Percentiles rank a stretch among this genome's conserved stretches.
phyloP scores from a whole-genome alignment of 1,140 invertebrate species.

The Drosophila pectinifera region DNA sequence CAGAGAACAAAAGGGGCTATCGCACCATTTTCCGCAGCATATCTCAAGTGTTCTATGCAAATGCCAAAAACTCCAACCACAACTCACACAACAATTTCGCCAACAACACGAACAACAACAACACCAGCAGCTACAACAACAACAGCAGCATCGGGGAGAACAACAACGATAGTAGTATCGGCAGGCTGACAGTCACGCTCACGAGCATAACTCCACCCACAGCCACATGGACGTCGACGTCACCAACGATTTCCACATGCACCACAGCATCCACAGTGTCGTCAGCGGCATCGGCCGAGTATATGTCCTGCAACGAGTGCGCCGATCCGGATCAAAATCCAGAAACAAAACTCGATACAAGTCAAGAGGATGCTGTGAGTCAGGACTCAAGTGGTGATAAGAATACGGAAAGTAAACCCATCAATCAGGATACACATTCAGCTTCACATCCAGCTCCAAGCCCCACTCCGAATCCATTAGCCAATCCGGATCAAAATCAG shows the following conservation, averaged over 20 bases:
- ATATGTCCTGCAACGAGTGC: constrained; percentile 36
- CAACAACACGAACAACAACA: constrained; percentile 8
- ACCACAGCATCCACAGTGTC: constrained; percentile 18
- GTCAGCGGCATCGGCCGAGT: constrained; percentile 15
- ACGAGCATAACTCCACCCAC: constrained; percentile 29
- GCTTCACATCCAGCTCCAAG: not conserved
- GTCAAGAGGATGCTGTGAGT: too few species aligned
- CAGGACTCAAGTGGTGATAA: not conserved
- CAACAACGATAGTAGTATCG: constrained; percentile 14
- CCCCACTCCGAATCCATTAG: not conserved
- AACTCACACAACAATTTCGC: constrained; percentile 8
- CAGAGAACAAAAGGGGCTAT: constrained; percentile 65
- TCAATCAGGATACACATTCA: not conserved
- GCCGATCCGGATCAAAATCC: not conserved
- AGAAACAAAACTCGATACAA: not conserved
- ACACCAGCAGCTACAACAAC: constrained; percentile 9
- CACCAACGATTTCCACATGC: constrained; percentile 35
- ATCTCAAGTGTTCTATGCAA: constrained; percentile 70
- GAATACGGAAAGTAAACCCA: not conserved
- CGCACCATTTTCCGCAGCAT: constrained; percentile 77
- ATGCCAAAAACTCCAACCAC: constrained; percentile 45
- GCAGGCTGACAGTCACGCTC: constrained; percentile 23
- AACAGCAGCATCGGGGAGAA: constrained; percentile 18
- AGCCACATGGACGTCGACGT: constrained; percentile 12
- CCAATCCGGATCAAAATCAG: constrained; percentile 12